Percentiles rank a stretch among this genome's conserved stretches.
Conservation (phyloP, 2,797 vertebrate species). For the Myotis myotis region DNA sequence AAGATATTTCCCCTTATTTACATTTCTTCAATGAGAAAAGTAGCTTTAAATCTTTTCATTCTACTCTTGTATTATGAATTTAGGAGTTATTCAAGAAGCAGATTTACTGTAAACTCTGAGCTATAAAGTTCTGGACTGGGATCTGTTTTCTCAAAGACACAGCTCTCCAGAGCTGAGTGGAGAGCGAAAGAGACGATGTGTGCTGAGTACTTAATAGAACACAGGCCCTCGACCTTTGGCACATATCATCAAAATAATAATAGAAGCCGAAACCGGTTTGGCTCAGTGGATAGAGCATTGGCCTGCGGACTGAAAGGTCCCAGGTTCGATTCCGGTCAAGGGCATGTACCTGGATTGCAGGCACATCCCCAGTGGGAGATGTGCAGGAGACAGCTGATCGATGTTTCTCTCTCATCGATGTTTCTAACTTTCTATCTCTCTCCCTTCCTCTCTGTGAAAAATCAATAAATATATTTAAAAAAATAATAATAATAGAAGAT, state of each 20-base stretch:
- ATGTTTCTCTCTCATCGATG: too few species aligned
- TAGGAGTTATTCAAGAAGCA: not conserved
- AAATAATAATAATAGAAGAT: not conserved
- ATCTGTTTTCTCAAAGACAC: not conserved
- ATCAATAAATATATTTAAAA: too few species aligned
- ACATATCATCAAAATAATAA: not conserved
- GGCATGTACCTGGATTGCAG: too few species aligned
- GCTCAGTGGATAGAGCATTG: too few species aligned
- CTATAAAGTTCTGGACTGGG: not conserved
- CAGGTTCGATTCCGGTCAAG: too few species aligned
- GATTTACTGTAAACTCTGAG: not conserved
- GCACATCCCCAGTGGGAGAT: too few species aligned
- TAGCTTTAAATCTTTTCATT: conserved; percentile 1
- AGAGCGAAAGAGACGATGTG: conserved; percentile 14
- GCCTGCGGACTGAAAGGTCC: too few species aligned
- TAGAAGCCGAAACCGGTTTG: too few species aligned
- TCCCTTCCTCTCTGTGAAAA: too few species aligned
- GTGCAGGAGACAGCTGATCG: too few species aligned
- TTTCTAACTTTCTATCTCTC: too few species aligned
- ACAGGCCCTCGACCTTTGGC: not conserved
- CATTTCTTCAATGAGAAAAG: conserved; percentile 2
- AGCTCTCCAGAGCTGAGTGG: not conserved
- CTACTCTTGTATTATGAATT: not conserved
- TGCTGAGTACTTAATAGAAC: not conserved
- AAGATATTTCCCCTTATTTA: not conserved